Conservation (phyloP, 2,113 vertebrate genomes). For the Chlamydotis undulata region DNA sequence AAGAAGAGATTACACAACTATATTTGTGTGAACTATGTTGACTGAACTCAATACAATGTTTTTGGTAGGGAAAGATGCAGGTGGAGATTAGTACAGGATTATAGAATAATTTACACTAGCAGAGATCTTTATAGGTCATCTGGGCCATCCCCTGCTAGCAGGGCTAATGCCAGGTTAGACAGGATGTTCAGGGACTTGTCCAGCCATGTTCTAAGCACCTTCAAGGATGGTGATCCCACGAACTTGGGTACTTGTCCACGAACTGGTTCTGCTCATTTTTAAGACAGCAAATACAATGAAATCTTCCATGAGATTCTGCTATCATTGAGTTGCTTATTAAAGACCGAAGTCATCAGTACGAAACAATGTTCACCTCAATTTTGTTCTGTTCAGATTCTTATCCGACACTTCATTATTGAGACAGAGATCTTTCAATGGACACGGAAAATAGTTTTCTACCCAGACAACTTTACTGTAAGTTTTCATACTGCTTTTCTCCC, state of each 20-base stretch:
- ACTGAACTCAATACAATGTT: not conserved
- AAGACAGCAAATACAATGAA: not conserved
- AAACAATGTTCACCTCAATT: not conserved
- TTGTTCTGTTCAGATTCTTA: not conserved
- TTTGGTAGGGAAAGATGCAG: not conserved
- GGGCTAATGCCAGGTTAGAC: not conserved
- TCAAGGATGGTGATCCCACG: not conserved
- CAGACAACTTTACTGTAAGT: not conserved
- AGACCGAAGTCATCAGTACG: not conserved
- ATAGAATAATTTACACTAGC: not conserved
- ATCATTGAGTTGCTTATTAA: not conserved
- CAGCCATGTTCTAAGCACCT: not conserved
- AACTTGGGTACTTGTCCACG: not conserved
- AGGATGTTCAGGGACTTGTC: not conserved
- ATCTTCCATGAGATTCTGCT: not conserved
- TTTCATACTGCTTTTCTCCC: not conserved
- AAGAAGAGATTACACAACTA: not conserved
- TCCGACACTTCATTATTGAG: not conserved
- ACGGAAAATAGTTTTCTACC: not conserved
- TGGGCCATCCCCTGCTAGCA: not conserved
- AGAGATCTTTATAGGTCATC: not conserved
- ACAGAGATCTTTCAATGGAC: not conserved
- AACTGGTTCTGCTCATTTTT: not conserved
- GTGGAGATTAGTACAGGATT: not conserved
- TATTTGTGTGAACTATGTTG: not conserved